Percentiles rank a stretch among this genome's conserved stretches.
Conservation (phyloP, 2,797 vertebrate species). For the Eutrigla gurnardus region DNA sequence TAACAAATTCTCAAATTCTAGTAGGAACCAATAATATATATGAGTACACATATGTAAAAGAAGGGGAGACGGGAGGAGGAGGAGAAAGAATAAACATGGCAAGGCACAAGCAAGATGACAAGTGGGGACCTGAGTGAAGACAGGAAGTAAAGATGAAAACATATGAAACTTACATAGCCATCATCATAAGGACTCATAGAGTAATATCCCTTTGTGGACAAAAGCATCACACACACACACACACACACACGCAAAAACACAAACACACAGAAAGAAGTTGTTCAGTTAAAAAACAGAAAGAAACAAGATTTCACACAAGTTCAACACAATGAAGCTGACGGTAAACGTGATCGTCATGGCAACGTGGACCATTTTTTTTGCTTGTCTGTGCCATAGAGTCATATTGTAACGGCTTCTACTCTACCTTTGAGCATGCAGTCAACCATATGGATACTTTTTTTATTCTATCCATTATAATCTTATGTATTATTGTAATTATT, state of each 20-base stretch:
- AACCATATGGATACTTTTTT: background rate
- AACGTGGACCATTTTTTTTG: background rate
- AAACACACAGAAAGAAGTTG: constrained; percentile 70
- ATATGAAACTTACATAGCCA: constrained; percentile 93
- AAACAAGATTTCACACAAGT: constrained; percentile 51
- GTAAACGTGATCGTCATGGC: constrained; percentile 12
- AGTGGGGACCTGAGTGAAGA: constrained; percentile 19
- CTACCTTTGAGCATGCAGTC: background rate
- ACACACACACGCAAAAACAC: constrained; percentile 69
- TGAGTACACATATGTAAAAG: constrained; percentile 19
- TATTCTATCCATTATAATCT: background rate
- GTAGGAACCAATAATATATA: constrained; percentile 30
- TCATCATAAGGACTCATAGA: constrained; percentile 95
- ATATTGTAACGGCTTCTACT: background rate
- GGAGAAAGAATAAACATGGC: background rate
- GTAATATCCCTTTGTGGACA: constrained; percentile 92
- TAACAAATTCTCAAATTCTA: constrained; percentile 45
- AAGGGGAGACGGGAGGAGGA: constrained; percentile 5
- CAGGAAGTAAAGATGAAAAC: constrained; percentile 76
- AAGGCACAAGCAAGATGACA: constrained; percentile 58
- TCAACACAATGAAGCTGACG: constrained; percentile 48
- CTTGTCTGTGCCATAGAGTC: background rate
- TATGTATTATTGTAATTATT: too few relatives aligned
- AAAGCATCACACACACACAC: constrained; percentile 77
- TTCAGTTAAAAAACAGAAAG: constrained; percentile 67